Evolutionary conservation across 2,113 vertebrate species (phyloP).

Genomic region (Mustela nigripes): DNA sequence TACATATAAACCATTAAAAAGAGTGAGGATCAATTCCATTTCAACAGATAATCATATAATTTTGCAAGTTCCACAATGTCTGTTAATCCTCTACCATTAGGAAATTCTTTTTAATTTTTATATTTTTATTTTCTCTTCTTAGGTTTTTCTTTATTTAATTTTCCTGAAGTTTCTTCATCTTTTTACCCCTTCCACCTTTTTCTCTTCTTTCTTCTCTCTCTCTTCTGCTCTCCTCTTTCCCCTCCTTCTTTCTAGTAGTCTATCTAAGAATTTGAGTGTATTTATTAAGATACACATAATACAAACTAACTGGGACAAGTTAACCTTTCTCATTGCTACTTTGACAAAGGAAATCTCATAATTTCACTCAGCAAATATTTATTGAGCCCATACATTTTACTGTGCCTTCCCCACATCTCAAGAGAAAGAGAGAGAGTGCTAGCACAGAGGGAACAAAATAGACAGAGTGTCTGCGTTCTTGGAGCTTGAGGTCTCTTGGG

Average conservation of each 20-base stretch:
- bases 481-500: neutral
- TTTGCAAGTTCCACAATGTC: conserved; percentile 24
- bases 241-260: neutral
- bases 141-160: neutral
- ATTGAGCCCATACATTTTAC: neutral
- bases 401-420: neutral
- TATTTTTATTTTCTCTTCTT: neutral
- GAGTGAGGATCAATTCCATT: conserved; percentile 56
- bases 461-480: neutral
- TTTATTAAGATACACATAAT: neutral
- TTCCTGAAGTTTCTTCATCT: neutral
- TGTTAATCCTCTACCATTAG: neutral
- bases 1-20: conserved; percentile 44
- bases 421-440: neutral
- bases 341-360: neutral
- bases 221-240: neutral
- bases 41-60: conserved; percentile 52
- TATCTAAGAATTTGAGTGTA: neutral
- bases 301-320: neutral
- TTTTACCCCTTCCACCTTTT: neutral
- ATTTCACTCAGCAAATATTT: neutral
- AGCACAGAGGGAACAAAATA: neutral
- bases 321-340: neutral
- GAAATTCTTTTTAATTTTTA: neutral
- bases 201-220: neutral